Evolutionary conservation across 2,113 vertebrate genomes (phyloP).

Genomic region (Paramisgurnus dabryanus): DNA sequence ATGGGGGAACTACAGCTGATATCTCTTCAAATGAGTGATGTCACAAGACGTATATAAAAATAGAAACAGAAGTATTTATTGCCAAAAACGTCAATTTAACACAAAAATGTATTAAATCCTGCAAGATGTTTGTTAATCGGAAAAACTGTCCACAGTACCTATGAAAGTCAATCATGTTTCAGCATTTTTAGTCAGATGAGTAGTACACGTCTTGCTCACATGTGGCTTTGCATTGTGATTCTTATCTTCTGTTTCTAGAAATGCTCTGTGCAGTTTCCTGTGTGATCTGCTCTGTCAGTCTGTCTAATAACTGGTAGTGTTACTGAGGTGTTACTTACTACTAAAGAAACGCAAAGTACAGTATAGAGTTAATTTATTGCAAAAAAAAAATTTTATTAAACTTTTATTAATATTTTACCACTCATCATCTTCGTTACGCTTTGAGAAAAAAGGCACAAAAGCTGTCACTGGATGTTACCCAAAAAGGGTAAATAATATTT

Average conservation of each 20-base stretch:
- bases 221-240: constrained; percentile 37
- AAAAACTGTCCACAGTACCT: background rate
- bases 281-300: background rate
- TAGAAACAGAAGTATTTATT: too few relatives aligned
- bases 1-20: background rate
- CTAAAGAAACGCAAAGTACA: background rate
- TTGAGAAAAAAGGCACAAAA: too few relatives aligned
- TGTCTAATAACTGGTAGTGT: background rate
- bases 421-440: too few relatives aligned
- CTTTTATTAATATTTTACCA: too few relatives aligned
- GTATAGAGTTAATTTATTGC: background rate
- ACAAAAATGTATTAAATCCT: background rate
- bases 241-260: constrained; percentile 32
- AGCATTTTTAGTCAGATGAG: constrained; percentile 23
- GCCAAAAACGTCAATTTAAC: too few relatives aligned
- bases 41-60: background rate
- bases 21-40: background rate
- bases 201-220: constrained; percentile 26
- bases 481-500: too few relatives aligned
- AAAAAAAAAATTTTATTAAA: too few relatives aligned
- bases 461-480: too few relatives aligned
- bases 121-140: background rate
- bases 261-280: constrained; percentile 5
- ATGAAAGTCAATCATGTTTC: background rate
- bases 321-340: background rate